Percentiles rank a stretch among this genome's conserved stretches.
phyloP scores from a whole-genome alignment of 2,888 invertebrate genomes.

The Periphyllus acericola region DNA sequence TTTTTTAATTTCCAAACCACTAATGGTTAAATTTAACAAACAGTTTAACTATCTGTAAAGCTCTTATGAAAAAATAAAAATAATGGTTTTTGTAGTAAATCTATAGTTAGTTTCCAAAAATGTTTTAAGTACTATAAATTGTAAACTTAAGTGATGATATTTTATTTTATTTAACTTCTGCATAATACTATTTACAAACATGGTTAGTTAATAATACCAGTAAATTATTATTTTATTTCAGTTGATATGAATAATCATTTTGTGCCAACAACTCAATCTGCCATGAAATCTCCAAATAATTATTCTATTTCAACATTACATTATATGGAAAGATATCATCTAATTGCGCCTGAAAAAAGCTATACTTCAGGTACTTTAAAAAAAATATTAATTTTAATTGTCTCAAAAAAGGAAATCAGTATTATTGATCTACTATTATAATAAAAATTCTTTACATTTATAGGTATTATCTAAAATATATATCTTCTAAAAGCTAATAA shows the following conservation, averaged over 20 bases:
- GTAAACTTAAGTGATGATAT: neutral
- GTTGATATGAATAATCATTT: constrained; percentile 57
- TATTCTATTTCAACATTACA: constrained; percentile 79
- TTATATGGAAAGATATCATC: constrained; percentile 76
- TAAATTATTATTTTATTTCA: constrained; percentile 19
- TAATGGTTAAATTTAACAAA: neutral
- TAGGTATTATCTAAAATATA: too few species aligned
- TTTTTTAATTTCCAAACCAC: neutral
- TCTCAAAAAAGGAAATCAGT: too few species aligned
- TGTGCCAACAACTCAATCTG: constrained; percentile 32
- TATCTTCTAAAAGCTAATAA: too few species aligned
- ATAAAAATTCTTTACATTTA: too few species aligned
- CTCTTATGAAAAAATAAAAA: too few species aligned
- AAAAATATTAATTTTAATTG: neutral
- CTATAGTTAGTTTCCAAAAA: too few species aligned
- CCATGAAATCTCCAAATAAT: constrained; percentile 68
- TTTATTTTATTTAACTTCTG: neutral
- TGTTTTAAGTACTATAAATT: neutral
- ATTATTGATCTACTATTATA: too few species aligned
- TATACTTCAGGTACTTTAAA: constrained; percentile 35
- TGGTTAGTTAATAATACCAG: neutral
- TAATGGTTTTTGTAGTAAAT: too few species aligned
- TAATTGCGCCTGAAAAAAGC: constrained; percentile 54
- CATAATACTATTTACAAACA: neutral
- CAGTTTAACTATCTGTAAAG: too few species aligned